Evolutionary conservation across 2,113 vertebrate genomes (phyloP).

Genomic region (Malurus melanocephalus): DNA sequence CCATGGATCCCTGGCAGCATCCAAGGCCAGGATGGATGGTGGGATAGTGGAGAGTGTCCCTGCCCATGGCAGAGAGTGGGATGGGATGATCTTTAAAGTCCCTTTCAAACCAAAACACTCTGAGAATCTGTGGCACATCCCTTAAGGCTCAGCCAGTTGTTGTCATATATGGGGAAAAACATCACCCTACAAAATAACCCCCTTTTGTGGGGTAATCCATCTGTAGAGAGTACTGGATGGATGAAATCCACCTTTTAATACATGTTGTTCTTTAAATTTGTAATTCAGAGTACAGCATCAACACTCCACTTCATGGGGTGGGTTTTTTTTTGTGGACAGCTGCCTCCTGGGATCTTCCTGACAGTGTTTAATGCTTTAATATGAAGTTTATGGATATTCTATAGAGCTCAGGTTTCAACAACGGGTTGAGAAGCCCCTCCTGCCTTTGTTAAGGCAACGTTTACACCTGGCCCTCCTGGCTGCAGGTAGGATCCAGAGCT

Average conservation of each 20-base stretch:
- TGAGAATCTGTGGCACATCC: fast-evolving
- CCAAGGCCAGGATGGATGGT: fast-evolving
- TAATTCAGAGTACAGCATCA: not conserved
- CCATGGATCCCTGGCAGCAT: not conserved
- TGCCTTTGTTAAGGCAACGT: not conserved
- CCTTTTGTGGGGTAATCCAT: not conserved
- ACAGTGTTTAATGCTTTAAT: not conserved
- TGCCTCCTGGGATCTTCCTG: not conserved
- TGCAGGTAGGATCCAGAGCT: not conserved
- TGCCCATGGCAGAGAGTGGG: not conserved
- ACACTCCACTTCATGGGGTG: fast-evolving
- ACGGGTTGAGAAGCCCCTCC: not conserved
- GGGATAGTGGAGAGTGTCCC: fast-evolving
- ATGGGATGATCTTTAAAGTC: fast-evolving
- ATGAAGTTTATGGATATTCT: not conserved
- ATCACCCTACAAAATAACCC: not conserved
- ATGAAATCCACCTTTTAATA: not conserved
- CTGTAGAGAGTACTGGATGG: not conserved
- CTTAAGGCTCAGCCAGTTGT: not conserved
- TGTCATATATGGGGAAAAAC: fast-evolving
- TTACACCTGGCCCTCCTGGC: not conserved
- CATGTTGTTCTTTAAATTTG: not conserved
- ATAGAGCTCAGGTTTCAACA: not conserved
- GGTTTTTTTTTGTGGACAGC: not conserved
- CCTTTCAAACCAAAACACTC: not conserved